Base-by-base conservation (phyloP, 2,888 invertebrate genomes). In the Conistra vaccinii region DNA sequence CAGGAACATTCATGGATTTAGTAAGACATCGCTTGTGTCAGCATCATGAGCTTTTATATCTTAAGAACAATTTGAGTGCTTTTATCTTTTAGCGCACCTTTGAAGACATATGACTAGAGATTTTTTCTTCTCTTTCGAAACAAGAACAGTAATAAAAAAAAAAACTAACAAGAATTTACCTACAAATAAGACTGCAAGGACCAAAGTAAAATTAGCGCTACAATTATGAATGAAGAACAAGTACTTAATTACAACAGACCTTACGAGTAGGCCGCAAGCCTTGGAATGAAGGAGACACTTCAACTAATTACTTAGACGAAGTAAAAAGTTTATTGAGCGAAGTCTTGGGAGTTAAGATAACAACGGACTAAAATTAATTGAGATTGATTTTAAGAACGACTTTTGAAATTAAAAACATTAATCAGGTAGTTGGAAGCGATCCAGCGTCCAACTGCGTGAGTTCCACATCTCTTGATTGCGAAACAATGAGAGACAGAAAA, bases 241-340 rank as follows among this genome's bases (percentile, higher is more conserved):
- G 70, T 57, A 62, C 17, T 69, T 48, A 58, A 78, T 63, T 65
- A 57, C 17, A 63, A 39, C 23, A 32, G 17, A 66, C 48, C 23
- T 68, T 35, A 70, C 39, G 68, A 63, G 51, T 79, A 35, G 32
- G 57, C 29, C 35, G 42, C 32, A 14, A 53, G 53, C 55, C 32
- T 76, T 62, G 51, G 55, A 60, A 76, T 12, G 72, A 62, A 69
- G 65, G 62, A 72, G 62, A 75, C 62, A 66, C 68, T 80, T 69
- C 32, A 61, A 53, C 48, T 86, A 71, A 76, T 77, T 84, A 69
- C 55, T 85, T 55, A 66, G 60, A 58, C 2, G 10, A 73, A 69
- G 67, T 69, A 35, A 78, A 58, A 81, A 66, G 53, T 81, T 69
- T 66, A 57, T 60, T 61, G 53, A 42, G 51, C 26, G 29, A 58